Percentiles rank a stretch among this genome's conserved stretches.
Conservation (phyloP, 2,113 vertebrate genomes). For the Argyrosomus japonicus region DNA sequence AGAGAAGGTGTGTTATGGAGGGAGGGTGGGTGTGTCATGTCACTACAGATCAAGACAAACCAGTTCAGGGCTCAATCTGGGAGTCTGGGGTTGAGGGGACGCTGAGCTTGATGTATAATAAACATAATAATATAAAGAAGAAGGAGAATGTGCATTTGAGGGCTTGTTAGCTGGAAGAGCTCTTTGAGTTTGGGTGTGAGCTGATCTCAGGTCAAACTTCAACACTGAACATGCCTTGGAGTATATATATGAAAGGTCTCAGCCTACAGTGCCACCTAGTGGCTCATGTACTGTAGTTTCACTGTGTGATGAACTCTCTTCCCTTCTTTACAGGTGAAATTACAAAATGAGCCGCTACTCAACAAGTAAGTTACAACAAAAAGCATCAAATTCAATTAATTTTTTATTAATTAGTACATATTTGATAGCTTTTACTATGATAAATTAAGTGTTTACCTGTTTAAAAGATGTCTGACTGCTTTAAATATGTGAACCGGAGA, state of each 20-base stretch:
- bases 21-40: constrained; percentile 60
- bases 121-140: not conserved
- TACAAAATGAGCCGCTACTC: constrained; percentile 58
- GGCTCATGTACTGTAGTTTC: constrained; percentile 2
- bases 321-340: constrained; percentile 43
- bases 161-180: not conserved
- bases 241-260: not conserved
- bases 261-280: constrained; percentile 54
- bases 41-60: constrained; percentile 77
- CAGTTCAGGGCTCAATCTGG: constrained; percentile 67
- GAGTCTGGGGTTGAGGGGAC: constrained; percentile 42
- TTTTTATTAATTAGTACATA: not conserved
- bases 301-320: not conserved
- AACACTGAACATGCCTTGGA: not conserved
- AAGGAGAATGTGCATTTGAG: too few species aligned
- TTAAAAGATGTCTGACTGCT: not conserved
- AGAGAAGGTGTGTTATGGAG: constrained; percentile 74
- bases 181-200: not conserved
- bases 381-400: too few species aligned
- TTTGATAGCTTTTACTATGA: not conserved
- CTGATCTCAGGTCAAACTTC: not conserved
- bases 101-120: not conserved
- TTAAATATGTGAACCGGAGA: not conserved
- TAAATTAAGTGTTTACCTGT: not conserved
- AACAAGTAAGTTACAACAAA: constrained; percentile 49